Evolutionary conservation across 1,140 invertebrate genomes (phyloP).

Genomic region (Bombus haemorrhoidalis): DNA sequence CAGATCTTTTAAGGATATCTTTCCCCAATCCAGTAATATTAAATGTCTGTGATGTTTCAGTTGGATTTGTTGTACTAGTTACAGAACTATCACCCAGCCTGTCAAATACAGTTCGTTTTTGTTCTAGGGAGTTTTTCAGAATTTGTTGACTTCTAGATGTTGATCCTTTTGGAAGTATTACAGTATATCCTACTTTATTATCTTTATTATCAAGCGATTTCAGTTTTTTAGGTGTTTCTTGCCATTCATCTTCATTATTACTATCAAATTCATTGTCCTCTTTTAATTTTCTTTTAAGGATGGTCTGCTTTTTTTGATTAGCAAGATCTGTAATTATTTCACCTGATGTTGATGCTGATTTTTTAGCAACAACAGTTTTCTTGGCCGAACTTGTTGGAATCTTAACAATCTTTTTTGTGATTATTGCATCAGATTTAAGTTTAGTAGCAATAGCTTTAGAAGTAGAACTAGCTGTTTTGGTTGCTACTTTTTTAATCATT

Average conservation of each 20-base stretch:
- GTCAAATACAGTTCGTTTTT: constrained; percentile 81
- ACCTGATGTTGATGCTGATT: constrained; percentile 56
- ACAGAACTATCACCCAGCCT: constrained; percentile 81
- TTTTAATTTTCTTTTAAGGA: constrained; percentile 67
- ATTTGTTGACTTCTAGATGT: constrained; percentile 78
- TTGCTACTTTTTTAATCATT: constrained; percentile 62
- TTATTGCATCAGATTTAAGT: constrained; percentile 55
- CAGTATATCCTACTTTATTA: constrained; percentile 79
- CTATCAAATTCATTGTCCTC: constrained; percentile 52
- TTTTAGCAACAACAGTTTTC: constrained; percentile 66
- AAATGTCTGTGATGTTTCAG: constrained; percentile 75
- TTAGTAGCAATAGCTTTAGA: constrained; percentile 41
- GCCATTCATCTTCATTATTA: constrained; percentile 64
- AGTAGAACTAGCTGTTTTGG: constrained; percentile 49
- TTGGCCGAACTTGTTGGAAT: constrained; percentile 33
- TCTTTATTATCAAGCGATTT: constrained; percentile 76
- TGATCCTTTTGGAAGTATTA: constrained; percentile 80
- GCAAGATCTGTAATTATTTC: constrained; percentile 59
- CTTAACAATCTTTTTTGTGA: constrained; percentile 61
- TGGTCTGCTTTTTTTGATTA: constrained; percentile 52
- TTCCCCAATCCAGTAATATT: constrained; percentile 79
- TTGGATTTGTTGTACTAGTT: constrained; percentile 78
- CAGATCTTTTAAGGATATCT: constrained; percentile 74
- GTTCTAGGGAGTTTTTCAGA: constrained; percentile 75
- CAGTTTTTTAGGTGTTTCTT: constrained; percentile 59